These are phyloP conservation scores for Axea sp. DNA, from an alignment of 2,888 invertebrate species.

Conservation along the genomic window DNA sequence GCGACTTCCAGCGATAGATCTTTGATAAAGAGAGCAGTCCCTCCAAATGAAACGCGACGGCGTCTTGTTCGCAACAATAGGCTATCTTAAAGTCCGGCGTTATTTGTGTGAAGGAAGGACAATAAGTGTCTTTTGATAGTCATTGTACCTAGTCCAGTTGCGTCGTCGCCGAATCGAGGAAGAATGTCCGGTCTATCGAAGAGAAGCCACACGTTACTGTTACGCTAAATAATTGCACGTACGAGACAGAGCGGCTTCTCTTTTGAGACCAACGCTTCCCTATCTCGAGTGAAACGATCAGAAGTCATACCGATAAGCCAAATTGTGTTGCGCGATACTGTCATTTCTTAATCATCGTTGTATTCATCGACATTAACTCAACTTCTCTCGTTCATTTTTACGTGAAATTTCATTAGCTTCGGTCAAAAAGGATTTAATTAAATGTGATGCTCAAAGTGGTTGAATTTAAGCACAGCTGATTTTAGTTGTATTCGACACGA, in stretches of 20 bases:
- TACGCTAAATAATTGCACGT: slow-evolving; percentile 64
- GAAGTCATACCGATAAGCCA: not conserved
- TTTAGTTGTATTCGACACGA: no score
- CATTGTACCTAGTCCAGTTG: slow-evolving; percentile 71
- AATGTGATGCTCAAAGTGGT: no score
- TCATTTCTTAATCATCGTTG: no score
- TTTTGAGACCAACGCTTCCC: slow-evolving; percentile 32
- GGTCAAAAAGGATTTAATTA: no score
- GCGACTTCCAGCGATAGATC: slow-evolving; percentile 76
- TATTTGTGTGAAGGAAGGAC: slow-evolving; percentile 76
- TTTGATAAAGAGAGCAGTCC: slow-evolving; percentile 67
- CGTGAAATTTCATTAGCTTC: no score
- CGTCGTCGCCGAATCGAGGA: slow-evolving; percentile 50
- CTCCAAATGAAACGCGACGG: slow-evolving; percentile 60
- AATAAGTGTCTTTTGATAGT: slow-evolving; percentile 77
- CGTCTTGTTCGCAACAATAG: slow-evolving; percentile 76
- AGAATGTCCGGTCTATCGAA: slow-evolving; percentile 49
- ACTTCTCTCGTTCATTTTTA: no score
- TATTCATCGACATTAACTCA: no score
- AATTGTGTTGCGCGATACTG: no score
- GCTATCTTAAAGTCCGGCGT: slow-evolving; percentile 62
- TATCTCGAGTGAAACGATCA: slow-evolving; percentile 9
- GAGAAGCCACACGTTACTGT: slow-evolving; percentile 57
- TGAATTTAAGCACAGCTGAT: no score
- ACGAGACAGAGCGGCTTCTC: slow-evolving; percentile 19